Conservation (phyloP, 1,140 invertebrate species). For the Heliconius hermathena region DNA sequence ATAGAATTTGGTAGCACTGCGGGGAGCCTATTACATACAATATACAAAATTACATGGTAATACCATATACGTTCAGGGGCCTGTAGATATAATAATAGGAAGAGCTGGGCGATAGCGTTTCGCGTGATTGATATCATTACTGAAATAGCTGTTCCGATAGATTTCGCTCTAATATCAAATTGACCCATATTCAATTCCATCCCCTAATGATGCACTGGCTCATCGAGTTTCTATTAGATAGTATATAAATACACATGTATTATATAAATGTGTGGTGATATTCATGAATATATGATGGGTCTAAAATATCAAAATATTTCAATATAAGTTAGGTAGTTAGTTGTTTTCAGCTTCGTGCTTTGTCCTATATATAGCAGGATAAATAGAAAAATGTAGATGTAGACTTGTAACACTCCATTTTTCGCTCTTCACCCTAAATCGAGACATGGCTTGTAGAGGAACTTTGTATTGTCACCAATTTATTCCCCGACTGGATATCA, state of each 20-base stretch:
- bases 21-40: background rate
- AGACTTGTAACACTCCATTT: too few species aligned
- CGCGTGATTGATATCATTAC: constrained; percentile 33
- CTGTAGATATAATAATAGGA: constrained; percentile 23
- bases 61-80: background rate
- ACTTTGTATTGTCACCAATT: too few species aligned
- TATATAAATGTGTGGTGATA: too few species aligned
- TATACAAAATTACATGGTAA: background rate
- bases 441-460: too few species aligned
- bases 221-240: constrained; percentile 22
- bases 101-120: constrained; percentile 14
- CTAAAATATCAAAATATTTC: too few species aligned
- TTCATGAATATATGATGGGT: too few species aligned
- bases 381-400: too few species aligned
- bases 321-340: too few species aligned
- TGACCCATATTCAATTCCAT: constrained; percentile 29
- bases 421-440: too few species aligned
- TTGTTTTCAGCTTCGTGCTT: too few species aligned
- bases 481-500: too few species aligned
- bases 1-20: background rate
- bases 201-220: constrained; percentile 24
- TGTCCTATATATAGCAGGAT: too few species aligned
- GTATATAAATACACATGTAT: background rate
- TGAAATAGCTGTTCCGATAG: constrained; percentile 28
- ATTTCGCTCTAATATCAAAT: constrained; percentile 23